These are phyloP conservation scores for Phocoena sinus DNA, from an alignment of 2,113 vertebrate genomes.

Conservation along the genomic window DNA sequence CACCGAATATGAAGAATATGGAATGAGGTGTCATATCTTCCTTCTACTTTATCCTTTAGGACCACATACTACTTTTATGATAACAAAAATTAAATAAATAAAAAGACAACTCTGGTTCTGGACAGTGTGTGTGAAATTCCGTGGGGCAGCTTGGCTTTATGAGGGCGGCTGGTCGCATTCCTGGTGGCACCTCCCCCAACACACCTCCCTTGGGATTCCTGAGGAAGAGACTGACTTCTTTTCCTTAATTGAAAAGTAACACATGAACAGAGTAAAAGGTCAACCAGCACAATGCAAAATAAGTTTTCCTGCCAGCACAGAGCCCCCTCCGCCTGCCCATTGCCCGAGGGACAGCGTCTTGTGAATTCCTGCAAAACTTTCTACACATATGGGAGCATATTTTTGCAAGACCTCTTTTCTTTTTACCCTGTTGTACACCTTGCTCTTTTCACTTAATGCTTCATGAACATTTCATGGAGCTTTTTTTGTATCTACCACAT, in stretches of 20 bases:
- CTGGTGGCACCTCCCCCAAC: no score
- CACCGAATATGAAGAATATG: accelerated
- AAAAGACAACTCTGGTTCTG: not conserved
- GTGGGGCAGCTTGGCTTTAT: accelerated
- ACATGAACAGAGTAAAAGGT: not conserved
- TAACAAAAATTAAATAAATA: not conserved
- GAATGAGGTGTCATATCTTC: not conserved
- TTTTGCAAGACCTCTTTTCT: not conserved
- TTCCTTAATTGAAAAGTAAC: not conserved
- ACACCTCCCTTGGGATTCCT: not conserved
- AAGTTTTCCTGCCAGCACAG: not conserved
- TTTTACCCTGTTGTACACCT: not conserved
- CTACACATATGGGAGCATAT: accelerated
- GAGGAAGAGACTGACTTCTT: not conserved
- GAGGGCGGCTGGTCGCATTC: accelerated
- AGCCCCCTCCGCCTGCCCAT: not conserved
- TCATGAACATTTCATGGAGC: not conserved
- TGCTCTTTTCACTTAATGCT: not conserved
- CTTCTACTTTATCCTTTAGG: not conserved
- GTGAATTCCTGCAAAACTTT: not conserved
- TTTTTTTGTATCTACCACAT: not conserved
- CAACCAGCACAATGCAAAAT: not conserved
- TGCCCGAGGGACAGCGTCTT: not conserved
- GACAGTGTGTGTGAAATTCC: not conserved
- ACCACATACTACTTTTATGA: not conserved